Conservation (phyloP, 2,113 vertebrate species). For the Prietella phreatophila region DNA sequence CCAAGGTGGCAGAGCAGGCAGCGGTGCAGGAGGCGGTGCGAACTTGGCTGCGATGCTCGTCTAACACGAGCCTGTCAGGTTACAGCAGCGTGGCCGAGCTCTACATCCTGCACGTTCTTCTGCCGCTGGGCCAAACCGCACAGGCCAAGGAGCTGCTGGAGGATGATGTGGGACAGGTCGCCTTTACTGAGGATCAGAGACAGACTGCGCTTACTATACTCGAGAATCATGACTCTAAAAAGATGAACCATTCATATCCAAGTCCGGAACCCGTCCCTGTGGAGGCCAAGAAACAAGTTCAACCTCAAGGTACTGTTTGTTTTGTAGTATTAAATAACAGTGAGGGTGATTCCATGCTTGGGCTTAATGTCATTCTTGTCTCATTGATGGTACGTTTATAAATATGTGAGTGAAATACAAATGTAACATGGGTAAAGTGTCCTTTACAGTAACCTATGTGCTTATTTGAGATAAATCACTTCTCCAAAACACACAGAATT, state of each 20-base stretch:
- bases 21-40: constrained; percentile 73
- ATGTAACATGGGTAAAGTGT: no score
- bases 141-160: constrained; percentile 76
- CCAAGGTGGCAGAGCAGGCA: constrained; percentile 80
- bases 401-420: no score
- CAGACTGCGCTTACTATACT: constrained; percentile 63
- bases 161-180: constrained; percentile 59
- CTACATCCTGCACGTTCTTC: constrained; percentile 76
- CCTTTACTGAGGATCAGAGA: constrained; percentile 71
- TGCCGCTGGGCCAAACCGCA: constrained; percentile 74
- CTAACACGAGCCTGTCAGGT: constrained; percentile 66
- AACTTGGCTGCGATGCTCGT: constrained; percentile 75
- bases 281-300: background rate
- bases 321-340: background rate
- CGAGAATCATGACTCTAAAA: constrained; percentile 51
- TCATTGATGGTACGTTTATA: no score
- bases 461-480: no score
- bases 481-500: no score
- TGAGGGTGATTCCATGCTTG: background rate
- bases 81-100: constrained; percentile 78
- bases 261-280: constrained; percentile 12
- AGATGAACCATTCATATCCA: constrained; percentile 13
- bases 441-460: no score
- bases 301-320: constrained; percentile 57
- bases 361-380: no score